Conservation (phyloP, 2,888 invertebrate genomes). For the Acrocyrtus sp. region DNA sequence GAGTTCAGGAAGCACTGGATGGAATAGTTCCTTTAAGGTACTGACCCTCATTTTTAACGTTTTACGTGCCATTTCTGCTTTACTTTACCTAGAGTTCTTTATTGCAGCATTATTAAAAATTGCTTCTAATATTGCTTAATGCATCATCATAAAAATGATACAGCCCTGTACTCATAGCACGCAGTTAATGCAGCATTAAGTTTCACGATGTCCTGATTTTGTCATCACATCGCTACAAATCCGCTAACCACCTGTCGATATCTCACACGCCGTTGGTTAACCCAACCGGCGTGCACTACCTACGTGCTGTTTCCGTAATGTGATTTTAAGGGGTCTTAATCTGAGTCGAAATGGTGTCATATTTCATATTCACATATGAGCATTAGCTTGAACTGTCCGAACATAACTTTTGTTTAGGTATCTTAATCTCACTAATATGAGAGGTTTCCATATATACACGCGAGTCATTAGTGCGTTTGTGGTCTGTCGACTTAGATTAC, state of each 20-base stretch:
- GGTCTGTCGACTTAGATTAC: no score
- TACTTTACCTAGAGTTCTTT: no score
- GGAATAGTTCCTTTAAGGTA: conserved; percentile 86
- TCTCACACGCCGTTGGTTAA: conserved; percentile 27
- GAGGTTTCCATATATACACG: no score
- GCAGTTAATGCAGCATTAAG: conserved; percentile 3
- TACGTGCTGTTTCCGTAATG: background rate
- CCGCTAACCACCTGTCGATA: conserved; percentile 49
- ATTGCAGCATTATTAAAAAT: no score
- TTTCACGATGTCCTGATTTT: no score
- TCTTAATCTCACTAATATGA: no score
- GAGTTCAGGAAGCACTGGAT: conserved; percentile 89
- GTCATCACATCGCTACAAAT: no score
- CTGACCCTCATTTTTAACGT: conserved; percentile 65
- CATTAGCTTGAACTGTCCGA: no score
- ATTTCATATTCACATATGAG: conserved; percentile 10
- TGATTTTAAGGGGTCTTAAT: background rate
- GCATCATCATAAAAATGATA: background rate
- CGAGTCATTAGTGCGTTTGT: no score
- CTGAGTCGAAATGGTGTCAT: conserved; percentile 9
- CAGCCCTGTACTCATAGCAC: background rate
- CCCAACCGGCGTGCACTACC: background rate
- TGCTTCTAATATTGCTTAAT: background rate
- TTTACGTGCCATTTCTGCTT: no score
- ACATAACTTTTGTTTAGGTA: no score